A percentile compares a stretch with the other conserved stretches of the same genome.
phyloP scores from a whole-genome alignment of 1,140 invertebrate genomes.

The Microplitis mediator region DNA sequence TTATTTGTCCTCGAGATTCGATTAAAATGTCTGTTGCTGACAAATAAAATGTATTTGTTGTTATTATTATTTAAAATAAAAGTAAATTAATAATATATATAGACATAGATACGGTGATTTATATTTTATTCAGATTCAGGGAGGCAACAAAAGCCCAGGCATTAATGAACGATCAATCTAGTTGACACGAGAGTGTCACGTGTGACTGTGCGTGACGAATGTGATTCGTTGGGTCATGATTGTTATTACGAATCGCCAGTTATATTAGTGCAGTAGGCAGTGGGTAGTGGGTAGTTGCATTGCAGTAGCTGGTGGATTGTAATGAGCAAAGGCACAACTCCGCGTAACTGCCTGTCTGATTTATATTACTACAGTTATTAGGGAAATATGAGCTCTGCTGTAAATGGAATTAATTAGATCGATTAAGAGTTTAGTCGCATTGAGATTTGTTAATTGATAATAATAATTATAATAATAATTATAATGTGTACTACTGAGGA shows the following conservation, averaged over 20 bases:
- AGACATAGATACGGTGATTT: neutral
- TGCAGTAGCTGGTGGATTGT: neutral
- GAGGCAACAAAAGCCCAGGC: neutral
- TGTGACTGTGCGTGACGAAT: neutral
- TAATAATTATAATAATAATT: neutral
- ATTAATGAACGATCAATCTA: constrained; percentile 12
- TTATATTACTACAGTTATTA: too few species aligned
- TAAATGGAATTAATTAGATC: too few species aligned
- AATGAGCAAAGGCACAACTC: neutral
- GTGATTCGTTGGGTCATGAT: neutral
- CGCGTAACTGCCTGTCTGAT: too few species aligned
- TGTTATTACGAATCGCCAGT: neutral
- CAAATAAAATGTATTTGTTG: too few species aligned
- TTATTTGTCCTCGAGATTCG: constrained; percentile 7
- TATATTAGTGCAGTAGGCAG: too few species aligned
- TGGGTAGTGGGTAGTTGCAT: too few species aligned
- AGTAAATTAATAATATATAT: too few species aligned
- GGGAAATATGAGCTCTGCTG: too few species aligned
- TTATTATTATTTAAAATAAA: too few species aligned
- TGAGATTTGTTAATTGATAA: neutral
- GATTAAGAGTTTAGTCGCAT: neutral
- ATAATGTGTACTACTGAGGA: neutral
- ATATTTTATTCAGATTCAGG: neutral
- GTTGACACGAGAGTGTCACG: neutral
- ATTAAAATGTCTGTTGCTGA: neutral